Percentiles rank a stretch among this genome's conserved stretches.
phyloP scores from a whole-genome alignment of 1,140 invertebrate species.

The Prorops nasuta region DNA sequence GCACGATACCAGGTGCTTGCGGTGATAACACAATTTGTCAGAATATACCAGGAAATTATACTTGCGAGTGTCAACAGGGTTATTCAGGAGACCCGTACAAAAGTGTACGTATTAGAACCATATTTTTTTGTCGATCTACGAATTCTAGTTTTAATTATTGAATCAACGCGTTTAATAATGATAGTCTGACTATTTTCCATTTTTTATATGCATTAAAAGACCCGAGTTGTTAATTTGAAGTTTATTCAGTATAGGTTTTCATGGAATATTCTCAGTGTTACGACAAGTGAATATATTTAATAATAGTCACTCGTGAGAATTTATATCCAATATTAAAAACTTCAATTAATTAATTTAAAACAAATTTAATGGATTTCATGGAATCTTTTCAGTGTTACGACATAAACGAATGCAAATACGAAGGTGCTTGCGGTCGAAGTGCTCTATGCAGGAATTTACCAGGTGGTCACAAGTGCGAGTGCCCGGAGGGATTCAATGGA shows the following conservation, averaged over 20 bases:
- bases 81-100: conserved; percentile 85
- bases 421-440: conserved; percentile 71
- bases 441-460: conserved; percentile 78
- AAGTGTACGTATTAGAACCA: conserved; percentile 66
- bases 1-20: conserved; percentile 72
- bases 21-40: conserved; percentile 77
- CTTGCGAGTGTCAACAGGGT: conserved; percentile 79
- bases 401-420: conserved; percentile 76
- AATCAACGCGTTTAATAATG: no score
- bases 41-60: conserved; percentile 86
- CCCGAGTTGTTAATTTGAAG: no score
- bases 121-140: no score
- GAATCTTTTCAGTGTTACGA: conserved; percentile 72
- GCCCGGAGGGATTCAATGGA: conserved; percentile 76
- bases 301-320: no score
- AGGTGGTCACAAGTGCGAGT: conserved; percentile 79
- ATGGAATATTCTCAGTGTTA: no score
- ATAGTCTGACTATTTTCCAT: no score
- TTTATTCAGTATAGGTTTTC: no score
- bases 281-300: no score
- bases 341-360: conserved; percentile 16
- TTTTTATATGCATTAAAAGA: no score
- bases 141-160: no score
- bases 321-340: no score
- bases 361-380: background rate